Evolutionary conservation across 2,113 vertebrate genomes (phyloP).

Genomic region (Gopherus evgoodei): DNA sequence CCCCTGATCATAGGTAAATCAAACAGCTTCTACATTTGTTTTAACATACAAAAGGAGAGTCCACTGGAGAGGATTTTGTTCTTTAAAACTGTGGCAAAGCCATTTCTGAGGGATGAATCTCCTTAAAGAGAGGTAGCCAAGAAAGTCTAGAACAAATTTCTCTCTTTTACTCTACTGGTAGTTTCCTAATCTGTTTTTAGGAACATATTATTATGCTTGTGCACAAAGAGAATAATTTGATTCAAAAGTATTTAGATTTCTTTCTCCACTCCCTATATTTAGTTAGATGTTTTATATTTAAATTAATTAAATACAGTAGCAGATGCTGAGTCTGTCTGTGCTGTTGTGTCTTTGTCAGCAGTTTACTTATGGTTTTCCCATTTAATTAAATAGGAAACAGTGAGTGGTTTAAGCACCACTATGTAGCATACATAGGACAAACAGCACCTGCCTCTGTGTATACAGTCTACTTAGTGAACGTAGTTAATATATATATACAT

Average conservation of each 20-base stretch:
- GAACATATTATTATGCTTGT: slow-evolving; percentile 23
- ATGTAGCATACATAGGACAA: slow-evolving; percentile 51
- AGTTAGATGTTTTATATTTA: slow-evolving; percentile 42
- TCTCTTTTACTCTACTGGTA: slow-evolving; percentile 14
- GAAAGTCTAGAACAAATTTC: slow-evolving; percentile 44
- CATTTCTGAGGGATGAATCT: slow-evolving; percentile 53
- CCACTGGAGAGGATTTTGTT: slow-evolving; percentile 56
- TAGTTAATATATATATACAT: background rate
- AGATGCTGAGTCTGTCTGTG: slow-evolving; percentile 49
- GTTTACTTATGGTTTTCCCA: slow-evolving; percentile 47
- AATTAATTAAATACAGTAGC: slow-evolving; percentile 59
- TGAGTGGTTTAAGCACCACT: slow-evolving; percentile 14
- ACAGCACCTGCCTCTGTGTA: background rate
- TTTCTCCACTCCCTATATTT: background rate
- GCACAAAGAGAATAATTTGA: slow-evolving; percentile 57
- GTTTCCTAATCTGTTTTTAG: slow-evolving; percentile 51
- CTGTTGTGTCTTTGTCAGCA: slow-evolving; percentile 55
- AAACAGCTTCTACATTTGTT: slow-evolving; percentile 61
- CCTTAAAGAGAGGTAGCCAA: slow-evolving; percentile 35
- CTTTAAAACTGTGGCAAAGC: slow-evolving; percentile 55
- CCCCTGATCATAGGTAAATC: slow-evolving; percentile 70
- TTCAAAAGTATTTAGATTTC: slow-evolving; percentile 59
- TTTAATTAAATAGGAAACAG: slow-evolving; percentile 68
- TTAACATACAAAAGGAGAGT: slow-evolving; percentile 63
- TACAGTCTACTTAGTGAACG: slow-evolving; percentile 30